A percentile compares a stretch with the other conserved stretches of the same genome.
Evolutionary conservation across 2,113 vertebrate species (phyloP).

Genomic region (Gymnocephalus cernua): DNA sequence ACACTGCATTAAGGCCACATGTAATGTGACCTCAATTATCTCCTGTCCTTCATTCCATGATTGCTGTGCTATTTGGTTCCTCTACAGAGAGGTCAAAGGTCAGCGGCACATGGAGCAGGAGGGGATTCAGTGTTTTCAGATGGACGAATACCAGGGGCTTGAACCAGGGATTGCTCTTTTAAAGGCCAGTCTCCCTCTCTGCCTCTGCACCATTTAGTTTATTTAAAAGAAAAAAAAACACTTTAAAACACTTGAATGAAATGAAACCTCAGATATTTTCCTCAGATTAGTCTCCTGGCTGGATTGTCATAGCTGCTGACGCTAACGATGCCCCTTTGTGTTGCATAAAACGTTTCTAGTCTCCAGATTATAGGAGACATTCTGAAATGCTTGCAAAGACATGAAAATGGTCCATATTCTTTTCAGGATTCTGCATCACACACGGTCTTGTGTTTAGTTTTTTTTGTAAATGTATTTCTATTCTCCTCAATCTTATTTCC

Average conservation of each 20-base stretch:
- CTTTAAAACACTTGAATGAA: neutral
- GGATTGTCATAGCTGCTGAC: neutral
- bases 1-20: neutral
- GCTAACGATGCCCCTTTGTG: neutral
- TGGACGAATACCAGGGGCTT: neutral
- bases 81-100: neutral
- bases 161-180: neutral
- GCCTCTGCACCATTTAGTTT: neutral
- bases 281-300: too few species aligned
- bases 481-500: neutral
- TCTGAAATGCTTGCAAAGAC: neutral
- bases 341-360: neutral
- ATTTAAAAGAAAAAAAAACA: neutral
- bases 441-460: neutral
- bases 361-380: too few species aligned
- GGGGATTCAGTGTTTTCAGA: conserved; percentile 1
- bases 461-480: neutral
- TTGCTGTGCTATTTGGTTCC: neutral
- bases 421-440: too few species aligned
- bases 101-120: neutral
- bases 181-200: neutral
- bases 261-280: neutral
- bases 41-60: neutral
- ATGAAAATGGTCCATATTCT: neutral
- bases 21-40: neutral